Evolutionary conservation across 2,797 vertebrate genomes (phyloP), one percentile per base, ranked within the genome.

Genomic region (Nasua narica): DNA sequence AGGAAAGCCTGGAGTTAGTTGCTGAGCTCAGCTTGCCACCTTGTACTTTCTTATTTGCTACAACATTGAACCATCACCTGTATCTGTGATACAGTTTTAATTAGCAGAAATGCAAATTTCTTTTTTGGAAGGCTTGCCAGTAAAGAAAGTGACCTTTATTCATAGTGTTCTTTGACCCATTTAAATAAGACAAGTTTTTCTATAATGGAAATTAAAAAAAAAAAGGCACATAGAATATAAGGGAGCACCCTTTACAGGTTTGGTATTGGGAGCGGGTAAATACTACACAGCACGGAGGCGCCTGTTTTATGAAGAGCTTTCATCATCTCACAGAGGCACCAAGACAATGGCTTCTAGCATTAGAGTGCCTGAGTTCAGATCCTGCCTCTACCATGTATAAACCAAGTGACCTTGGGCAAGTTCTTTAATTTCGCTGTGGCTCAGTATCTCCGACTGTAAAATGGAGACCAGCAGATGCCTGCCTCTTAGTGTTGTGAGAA

Each of bases 71-170:
- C 50, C 29, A 70, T 65, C 56, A 43, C 40, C 43, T 93, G 18
- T 87, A 56, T 90, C 79, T 84, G 37, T 79, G 87, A 43, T 77
- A 87, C 0, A 7, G 60, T 29, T 93, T 95, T 96, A 91, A 96
- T 91, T 54, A 79, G 37, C 43, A 95, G 18, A 91, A 94, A 90
- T 74, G 93, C 58, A 87, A 62, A 48, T 87, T 92, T 89, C 43
- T 91, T 27, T 81, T 97, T 90, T 92, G 67, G 70, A 92, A 94
- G 81, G 15, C 65, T 92, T 87, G 43, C 91, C 92, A 77, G n/a
- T 90, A 90, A 93, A 78, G 69, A 81, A 87, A 87, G 40, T 69
- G 46, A 77, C 65, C 81, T 90, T 96, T 90, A 87, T 81, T 79
- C 43, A 52, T 62, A 81, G 62, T 50, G 46, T 94, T 81, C 65